Percentiles rank a stretch among this genome's conserved stretches.
These are phyloP conservation scores for Cavia aperea DNA, from an alignment of 2,113 vertebrate species.

Conservation along the genomic window DNA sequence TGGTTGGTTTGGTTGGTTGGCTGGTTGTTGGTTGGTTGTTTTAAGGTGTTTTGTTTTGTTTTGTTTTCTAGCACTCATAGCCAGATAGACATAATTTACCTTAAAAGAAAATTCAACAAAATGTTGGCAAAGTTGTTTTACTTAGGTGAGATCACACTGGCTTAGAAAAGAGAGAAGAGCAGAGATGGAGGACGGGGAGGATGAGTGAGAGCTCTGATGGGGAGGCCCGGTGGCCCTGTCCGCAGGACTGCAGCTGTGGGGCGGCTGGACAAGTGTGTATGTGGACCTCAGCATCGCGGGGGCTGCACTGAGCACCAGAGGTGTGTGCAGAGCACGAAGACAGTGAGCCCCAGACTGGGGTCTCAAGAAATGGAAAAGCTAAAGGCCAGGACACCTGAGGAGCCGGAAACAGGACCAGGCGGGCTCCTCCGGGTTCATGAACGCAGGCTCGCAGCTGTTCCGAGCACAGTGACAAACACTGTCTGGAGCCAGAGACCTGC, in stretches of 20 bases:
- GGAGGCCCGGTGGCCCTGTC: too few species aligned
- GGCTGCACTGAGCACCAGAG: fast-evolving
- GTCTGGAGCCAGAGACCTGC: not conserved
- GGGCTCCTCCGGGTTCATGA: not conserved
- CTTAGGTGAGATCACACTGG: not conserved
- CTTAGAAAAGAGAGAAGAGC: not conserved
- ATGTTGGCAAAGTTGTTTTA: constrained; percentile 2
- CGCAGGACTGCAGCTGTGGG: too few species aligned
- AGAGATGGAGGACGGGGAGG: too few species aligned
- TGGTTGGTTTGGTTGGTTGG: not conserved
- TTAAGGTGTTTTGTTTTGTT: not conserved
- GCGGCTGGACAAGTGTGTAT: too few species aligned
- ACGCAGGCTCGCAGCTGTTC: too few species aligned
- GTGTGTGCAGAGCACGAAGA: too few species aligned
- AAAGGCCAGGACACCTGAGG: not conserved
- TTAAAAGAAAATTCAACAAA: constrained; percentile 21
- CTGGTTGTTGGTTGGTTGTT: not conserved
- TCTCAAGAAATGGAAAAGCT: not conserved
- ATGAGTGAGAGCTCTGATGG: too few species aligned
- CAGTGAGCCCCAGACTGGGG: not conserved
- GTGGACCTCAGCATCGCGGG: not conserved
- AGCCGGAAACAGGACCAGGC: not conserved
- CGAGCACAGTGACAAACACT: not conserved
- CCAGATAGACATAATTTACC: not conserved
- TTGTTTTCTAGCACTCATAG: not conserved